Evolutionary conservation across 2,797 vertebrate species (phyloP).

Genomic region (Sebastiscus tertius): DNA sequence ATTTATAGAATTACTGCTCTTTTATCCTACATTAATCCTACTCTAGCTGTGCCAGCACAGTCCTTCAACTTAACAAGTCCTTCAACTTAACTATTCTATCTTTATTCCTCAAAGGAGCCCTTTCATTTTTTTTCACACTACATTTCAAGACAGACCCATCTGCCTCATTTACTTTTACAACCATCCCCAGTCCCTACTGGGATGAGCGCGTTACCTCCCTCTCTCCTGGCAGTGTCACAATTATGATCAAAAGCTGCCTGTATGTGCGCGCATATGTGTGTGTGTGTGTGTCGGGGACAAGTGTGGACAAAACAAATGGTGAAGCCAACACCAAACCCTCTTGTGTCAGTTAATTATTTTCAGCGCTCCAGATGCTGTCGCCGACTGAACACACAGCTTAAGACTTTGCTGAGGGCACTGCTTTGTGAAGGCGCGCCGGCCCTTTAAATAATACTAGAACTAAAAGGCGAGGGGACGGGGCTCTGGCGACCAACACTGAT

Average conservation of each 20-base stretch:
- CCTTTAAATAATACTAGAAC: conserved; percentile 72
- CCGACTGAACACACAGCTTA: conserved; percentile 61
- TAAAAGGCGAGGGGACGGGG: conserved; percentile 49
- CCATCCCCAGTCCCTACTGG: conserved; percentile 55
- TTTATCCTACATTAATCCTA: not conserved
- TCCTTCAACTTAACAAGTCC: conserved; percentile 41
- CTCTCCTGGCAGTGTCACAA: conserved; percentile 65
- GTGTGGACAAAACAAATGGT: conserved; percentile 72
- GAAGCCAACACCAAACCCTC: conserved; percentile 63
- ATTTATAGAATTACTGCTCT: conserved; percentile 14
- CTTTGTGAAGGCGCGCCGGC: conserved; percentile 49
- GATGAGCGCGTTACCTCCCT: conserved; percentile 59
- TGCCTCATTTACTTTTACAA: conserved; percentile 77
- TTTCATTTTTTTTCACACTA: conserved; percentile 19
- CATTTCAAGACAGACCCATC: conserved; percentile 63
- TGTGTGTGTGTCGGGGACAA: conserved; percentile 39
- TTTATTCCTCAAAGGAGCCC: conserved; percentile 57
- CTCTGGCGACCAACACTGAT: conserved; percentile 59
- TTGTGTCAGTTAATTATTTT: conserved; percentile 73
- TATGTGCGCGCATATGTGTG: conserved; percentile 7
- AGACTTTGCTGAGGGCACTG: conserved; percentile 63
- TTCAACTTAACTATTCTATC: conserved; percentile 33
- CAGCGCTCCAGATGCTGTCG: conserved; percentile 63
- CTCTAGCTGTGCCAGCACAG: conserved; percentile 12
- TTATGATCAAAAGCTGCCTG: conserved; percentile 69